These are phyloP conservation scores for Macrotis lagotis DNA, from an alignment of 2,113 vertebrate genomes.

Conservation along the genomic window DNA sequence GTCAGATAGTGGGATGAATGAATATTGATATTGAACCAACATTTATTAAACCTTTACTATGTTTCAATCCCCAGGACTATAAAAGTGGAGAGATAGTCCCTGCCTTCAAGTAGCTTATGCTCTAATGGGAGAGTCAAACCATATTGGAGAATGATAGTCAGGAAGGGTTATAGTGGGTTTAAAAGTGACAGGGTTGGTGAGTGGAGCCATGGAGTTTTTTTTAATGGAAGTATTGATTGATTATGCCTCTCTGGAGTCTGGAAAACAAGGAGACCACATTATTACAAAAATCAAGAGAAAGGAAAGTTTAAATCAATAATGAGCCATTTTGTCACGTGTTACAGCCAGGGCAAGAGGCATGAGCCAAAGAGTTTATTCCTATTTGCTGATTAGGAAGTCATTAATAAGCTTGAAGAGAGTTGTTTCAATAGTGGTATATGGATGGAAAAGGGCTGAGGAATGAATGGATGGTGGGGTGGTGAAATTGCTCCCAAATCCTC, in stretches of 20 bases:
- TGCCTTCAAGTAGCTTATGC: background rate
- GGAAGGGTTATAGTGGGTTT: background rate
- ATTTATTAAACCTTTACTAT: background rate
- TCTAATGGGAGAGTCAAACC: background rate
- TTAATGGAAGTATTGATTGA: background rate
- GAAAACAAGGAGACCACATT: too few relatives aligned
- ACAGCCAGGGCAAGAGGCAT: too few relatives aligned
- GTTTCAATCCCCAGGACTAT: background rate
- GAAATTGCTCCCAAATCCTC: too few relatives aligned
- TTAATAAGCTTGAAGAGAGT: too few relatives aligned
- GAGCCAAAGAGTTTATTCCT: too few relatives aligned
- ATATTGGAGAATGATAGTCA: background rate
- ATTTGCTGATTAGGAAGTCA: too few relatives aligned
- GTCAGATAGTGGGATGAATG: background rate
- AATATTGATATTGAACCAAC: background rate
- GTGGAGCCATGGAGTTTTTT: background rate
- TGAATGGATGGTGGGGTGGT: too few relatives aligned
- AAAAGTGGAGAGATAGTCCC: background rate
- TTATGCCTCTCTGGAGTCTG: background rate
- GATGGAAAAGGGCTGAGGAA: too few relatives aligned
- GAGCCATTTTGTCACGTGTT: too few relatives aligned
- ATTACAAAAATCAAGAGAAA: too few relatives aligned
- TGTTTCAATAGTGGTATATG: too few relatives aligned
- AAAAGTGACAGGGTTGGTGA: background rate
- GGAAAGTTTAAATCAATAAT: too few relatives aligned